These are phyloP conservation scores for Idris sp. DNA, from an alignment of 1,140 invertebrate genomes.

Conservation along the genomic window DNA sequence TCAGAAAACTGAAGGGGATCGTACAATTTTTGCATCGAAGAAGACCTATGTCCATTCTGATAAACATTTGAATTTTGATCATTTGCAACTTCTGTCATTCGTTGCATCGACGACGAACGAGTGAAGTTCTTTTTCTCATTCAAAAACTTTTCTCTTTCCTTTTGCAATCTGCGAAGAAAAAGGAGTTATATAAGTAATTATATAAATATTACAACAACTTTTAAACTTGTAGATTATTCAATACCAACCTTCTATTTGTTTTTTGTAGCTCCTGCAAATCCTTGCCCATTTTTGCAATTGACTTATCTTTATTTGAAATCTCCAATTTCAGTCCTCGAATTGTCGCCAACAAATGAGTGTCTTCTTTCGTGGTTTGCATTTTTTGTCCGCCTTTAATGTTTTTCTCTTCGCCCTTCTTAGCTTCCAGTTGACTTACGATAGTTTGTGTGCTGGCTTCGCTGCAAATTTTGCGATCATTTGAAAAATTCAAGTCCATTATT, in stretches of 20 bases:
- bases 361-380: conserved; percentile 80
- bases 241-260: conserved; percentile 81
- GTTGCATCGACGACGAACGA: conserved; percentile 65
- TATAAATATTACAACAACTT: no score
- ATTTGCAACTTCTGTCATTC: conserved; percentile 68
- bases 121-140: conserved; percentile 71
- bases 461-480: conserved; percentile 64
- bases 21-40: conserved; percentile 72
- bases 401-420: conserved; percentile 58
- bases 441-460: conserved; percentile 70
- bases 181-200: no score
- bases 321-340: conserved; percentile 87
- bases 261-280: conserved; percentile 87
- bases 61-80: conserved; percentile 76
- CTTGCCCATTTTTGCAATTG: conserved; percentile 83
- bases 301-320: conserved; percentile 84
- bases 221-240: no score
- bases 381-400: conserved; percentile 60
- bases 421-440: conserved; percentile 50
- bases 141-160: conserved; percentile 82
- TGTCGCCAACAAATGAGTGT: conserved; percentile 86
- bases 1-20: conserved; percentile 78
- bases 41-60: conserved; percentile 73
- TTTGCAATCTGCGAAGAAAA: conserved; percentile 83
- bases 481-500: conserved; percentile 59